Percentiles rank a stretch among this genome's conserved stretches.
phyloP scores from a whole-genome alignment of 1,140 invertebrate genomes.

The Coelopa frigida region DNA sequence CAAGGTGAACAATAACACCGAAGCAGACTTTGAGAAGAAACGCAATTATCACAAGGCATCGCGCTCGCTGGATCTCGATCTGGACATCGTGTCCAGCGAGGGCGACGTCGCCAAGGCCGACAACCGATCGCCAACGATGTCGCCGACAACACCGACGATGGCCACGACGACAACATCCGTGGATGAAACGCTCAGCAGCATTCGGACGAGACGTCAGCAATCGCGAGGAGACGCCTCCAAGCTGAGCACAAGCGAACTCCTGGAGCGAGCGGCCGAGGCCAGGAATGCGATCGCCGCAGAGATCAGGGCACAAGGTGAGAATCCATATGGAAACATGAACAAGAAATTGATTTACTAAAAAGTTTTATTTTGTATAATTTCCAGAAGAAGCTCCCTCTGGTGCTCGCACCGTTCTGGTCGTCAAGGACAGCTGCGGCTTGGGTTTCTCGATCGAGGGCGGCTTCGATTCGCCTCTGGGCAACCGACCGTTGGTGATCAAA shows the following conservation, averaged over 20 bases:
- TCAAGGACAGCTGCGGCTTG: slow-evolving; percentile 80
- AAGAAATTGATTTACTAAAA: slow-evolving; percentile 5
- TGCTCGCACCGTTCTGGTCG: slow-evolving; percentile 53
- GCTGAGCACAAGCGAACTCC: slow-evolving; percentile 37
- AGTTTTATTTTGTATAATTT: slow-evolving; percentile 5
- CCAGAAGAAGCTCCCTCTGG: slow-evolving; percentile 22
- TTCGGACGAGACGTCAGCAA: slow-evolving; percentile 31
- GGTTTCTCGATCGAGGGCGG: slow-evolving; percentile 91
- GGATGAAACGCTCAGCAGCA: slow-evolving; percentile 34
- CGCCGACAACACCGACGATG: neutral
- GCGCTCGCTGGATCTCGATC: slow-evolving; percentile 36
- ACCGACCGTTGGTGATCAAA: slow-evolving; percentile 78
- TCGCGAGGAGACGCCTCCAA: slow-evolving; percentile 37
- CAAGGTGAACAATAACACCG: too few species aligned
- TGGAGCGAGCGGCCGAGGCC: slow-evolving; percentile 36
- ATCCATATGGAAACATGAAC: neutral
- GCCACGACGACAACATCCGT: slow-evolving; percentile 18
- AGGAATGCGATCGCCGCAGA: slow-evolving; percentile 39
- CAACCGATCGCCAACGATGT: slow-evolving; percentile 8
- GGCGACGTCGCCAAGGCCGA: neutral
- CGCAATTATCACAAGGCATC: slow-evolving; percentile 41
- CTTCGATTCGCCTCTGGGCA: slow-evolving; percentile 78
- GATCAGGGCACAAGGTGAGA: slow-evolving; percentile 37
- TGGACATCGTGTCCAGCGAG: slow-evolving; percentile 30
- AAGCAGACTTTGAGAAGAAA: slow-evolving; percentile 37